phyloP scores from a whole-genome alignment of 2,888 invertebrate species.

The Elgonia sp. region DNA sequence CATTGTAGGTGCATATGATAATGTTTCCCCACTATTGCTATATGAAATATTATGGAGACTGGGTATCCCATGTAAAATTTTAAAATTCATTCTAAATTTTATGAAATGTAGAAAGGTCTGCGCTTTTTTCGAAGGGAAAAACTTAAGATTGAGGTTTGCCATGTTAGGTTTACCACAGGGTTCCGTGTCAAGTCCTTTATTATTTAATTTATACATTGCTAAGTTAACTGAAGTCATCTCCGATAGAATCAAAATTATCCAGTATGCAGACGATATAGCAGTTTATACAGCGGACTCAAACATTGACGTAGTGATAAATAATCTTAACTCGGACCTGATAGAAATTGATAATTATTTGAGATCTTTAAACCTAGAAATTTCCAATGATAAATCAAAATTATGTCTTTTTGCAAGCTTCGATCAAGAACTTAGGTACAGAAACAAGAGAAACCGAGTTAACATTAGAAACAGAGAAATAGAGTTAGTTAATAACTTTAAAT shows the following conservation, averaged over 20 bases:
- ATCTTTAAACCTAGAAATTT: too few relatives aligned
- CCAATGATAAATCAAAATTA: not conserved
- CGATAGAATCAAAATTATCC: not conserved
- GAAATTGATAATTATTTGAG: too few relatives aligned
- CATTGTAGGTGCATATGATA: not conserved
- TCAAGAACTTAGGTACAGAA: not conserved
- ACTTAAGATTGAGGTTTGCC: not conserved
- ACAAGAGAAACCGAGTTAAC: not conserved
- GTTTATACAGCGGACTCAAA: not conserved
- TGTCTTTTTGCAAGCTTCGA: not conserved
- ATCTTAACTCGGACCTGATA: too few relatives aligned
- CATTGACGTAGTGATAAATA: not conserved
- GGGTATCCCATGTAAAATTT: not conserved
- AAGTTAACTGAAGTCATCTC: not conserved
- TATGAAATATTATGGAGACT: not conserved
- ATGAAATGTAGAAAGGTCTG: not conserved
- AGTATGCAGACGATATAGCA: not conserved
- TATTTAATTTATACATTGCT: not conserved
- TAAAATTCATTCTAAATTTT: not conserved
- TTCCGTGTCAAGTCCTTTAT: not conserved
- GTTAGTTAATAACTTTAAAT: not conserved
- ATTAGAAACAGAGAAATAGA: not conserved
- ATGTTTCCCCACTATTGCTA: not conserved
- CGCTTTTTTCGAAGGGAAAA: not conserved
- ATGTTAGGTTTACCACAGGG: not conserved